Evolutionary conservation across 2,888 invertebrate species (phyloP), one percentile per base, ranked within the genome.

Genomic region (Leptopilina drosophilae): DNA sequence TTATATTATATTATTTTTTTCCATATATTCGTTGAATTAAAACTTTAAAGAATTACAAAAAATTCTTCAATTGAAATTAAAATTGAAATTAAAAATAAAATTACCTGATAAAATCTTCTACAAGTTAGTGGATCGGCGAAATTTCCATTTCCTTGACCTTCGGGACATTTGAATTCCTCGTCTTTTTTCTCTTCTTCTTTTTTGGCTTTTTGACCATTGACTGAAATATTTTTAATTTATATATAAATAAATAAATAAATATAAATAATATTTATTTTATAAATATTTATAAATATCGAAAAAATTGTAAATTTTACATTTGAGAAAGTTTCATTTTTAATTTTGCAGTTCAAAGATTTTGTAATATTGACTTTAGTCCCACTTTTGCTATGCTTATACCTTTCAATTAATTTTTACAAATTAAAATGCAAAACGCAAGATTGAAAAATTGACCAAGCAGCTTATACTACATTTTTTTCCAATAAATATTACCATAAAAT

Each of bases 51-150:
- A 33, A 33, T 33, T 33, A 4, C 3, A 33, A 33, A 33, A 33
- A 33, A 4, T 33, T 33, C 5, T 33, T 33, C 5, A 20, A 20
- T 33, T 33, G 33, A 5, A 33, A 33, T 33, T 2, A 3, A 33
- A 33, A 33, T 33, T 20, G 20, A 20, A 20, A 33, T 33, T 33
- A 33, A 33, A 20, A 59, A 15, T 20, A 46, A 15, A 77, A 56
- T 77, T 93, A 97, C 97, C 94, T 97, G 97, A 93, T 97, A 97
- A 93, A 97, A 97, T 88, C 97, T 94, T 87, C 97, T 94, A 91
- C 97, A 97, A 53, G 96, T 97, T 69, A 94, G 96, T 12, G 97
- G 97, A 93, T 97, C 97, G 26, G 97, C 97, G 90, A 95, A 97
- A 91, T 97, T 97, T 81, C 97, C 97, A 92, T 96, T 97, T 82